Evolutionary conservation across 2,113 vertebrate species (phyloP), one percentile per base, ranked within the genome.

Genomic region (Regulus satrapa): DNA sequence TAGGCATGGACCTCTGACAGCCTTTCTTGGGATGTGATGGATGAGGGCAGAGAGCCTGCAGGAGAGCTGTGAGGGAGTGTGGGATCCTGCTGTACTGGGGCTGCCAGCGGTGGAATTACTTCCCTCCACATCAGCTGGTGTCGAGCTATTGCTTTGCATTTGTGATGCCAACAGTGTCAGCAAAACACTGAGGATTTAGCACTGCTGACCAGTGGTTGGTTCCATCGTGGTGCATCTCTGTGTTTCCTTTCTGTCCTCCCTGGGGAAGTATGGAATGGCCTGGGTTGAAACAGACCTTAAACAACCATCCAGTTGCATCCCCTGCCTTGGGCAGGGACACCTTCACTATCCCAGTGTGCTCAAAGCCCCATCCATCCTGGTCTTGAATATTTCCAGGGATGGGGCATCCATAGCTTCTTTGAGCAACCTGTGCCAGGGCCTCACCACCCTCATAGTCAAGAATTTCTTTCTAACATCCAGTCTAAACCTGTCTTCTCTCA

Each of bases 361-460:
- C 32, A 26, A 28, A 55, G 55, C 15, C 10, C 6, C 9, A 6
- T 83, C 41, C 34, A 24, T 16, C 14, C 55, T 34, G 20, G 20
- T 29, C 29, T 69, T 48, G 34, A 18, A 8, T 54, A 76, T 46
- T 41, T 54, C 41, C 62, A 36, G 55, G 31, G 17, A 41, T 54
- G 40, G 18, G 20, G 4, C 71, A 41, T 14, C 25, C 26, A 10
- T 31, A 89, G 31, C 55, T 68, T 76, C 40, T 67, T 40, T 68
- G 54, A n/a, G 40, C 40, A 68, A 1, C 29, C 12, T 41, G 14
- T 68, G 40, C 55, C 55, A 32, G 29, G 19, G 14, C 14, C 20
- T 61, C 11, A 8, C 12, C 26, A 62, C 10, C 25, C 18, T 48
- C 62, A 48, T 25, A 36, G 48, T 2, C 0, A 0, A 41, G 41